Conservation (phyloP, 2,888 invertebrate genomes). For the Syrphus vitripennis region DNA sequence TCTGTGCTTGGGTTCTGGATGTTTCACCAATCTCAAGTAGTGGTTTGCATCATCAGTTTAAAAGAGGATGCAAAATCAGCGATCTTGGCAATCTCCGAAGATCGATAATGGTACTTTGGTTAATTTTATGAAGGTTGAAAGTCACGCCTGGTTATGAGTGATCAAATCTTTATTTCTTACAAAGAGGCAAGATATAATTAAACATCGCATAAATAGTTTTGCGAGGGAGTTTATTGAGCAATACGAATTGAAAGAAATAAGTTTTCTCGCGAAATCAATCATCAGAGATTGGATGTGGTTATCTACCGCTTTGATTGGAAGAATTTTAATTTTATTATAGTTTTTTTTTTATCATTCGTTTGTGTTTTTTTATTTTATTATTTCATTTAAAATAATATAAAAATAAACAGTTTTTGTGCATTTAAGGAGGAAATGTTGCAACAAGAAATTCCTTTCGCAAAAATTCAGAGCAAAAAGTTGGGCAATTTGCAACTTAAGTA, state of each 20-base stretch:
- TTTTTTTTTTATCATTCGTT: background rate
- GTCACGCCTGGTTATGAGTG: slow-evolving; percentile 79
- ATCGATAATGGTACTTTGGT: slow-evolving; percentile 32
- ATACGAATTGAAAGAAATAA: slow-evolving; percentile 50
- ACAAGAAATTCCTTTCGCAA: too few species aligned
- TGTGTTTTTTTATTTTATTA: background rate
- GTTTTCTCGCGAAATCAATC: slow-evolving; percentile 57
- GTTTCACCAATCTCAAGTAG: background rate
- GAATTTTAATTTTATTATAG: background rate
- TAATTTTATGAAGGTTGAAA: slow-evolving; percentile 76
- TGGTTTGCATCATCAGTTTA: background rate
- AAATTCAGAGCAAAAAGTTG: too few species aligned
- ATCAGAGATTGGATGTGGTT: slow-evolving; percentile 19
- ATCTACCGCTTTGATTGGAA: background rate
- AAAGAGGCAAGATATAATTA: too few species aligned
- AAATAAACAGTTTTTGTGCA: too few species aligned
- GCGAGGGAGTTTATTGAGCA: slow-evolving; percentile 17
- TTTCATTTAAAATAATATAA: too few species aligned
- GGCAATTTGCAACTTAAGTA: too few species aligned
- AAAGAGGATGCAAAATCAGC: background rate
- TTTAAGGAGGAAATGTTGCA: too few species aligned
- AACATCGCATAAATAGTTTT: background rate
- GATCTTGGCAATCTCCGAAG: background rate
- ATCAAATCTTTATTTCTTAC: slow-evolving; percentile 75
- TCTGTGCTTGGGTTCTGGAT: background rate